Evolutionary conservation across 1,140 invertebrate genomes (phyloP).

Genomic region (Trichogramma pretiosum): DNA sequence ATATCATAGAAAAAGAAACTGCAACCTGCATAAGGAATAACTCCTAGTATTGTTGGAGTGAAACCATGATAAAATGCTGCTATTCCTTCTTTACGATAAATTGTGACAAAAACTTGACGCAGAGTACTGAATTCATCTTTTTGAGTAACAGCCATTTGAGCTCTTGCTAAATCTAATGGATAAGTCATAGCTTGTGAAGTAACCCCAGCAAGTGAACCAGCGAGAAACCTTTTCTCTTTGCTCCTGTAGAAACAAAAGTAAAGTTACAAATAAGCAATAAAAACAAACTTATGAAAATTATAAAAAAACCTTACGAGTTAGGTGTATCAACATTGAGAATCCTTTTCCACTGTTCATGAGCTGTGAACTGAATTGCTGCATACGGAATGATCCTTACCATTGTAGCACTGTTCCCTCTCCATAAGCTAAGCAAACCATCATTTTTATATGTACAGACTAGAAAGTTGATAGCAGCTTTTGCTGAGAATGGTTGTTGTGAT

Average conservation of each 20-base stretch:
- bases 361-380: constrained; percentile 92
- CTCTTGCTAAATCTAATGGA: constrained; percentile 90
- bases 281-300: neutral
- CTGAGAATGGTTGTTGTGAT: constrained; percentile 70
- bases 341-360: constrained; percentile 93
- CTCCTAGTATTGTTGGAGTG: constrained; percentile 82
- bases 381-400: constrained; percentile 95
- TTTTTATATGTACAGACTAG: constrained; percentile 58
- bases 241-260: constrained; percentile 1
- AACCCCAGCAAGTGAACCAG: constrained; percentile 87
- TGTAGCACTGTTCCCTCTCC: constrained; percentile 95
- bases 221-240: constrained; percentile 55
- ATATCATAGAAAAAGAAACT: constrained; percentile 97
- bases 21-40: constrained; percentile 93
- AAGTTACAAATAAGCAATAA: neutral
- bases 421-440: constrained; percentile 76
- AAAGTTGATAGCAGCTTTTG: constrained; percentile 69
- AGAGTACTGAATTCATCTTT: constrained; percentile 60
- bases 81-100: constrained; percentile 72
- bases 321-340: constrained; percentile 63
- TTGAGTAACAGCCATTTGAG: constrained; percentile 92
- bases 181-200: constrained; percentile 92
- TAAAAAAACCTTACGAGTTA: constrained; percentile 48
- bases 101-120: constrained; percentile 72
- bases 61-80: constrained; percentile 78